Base-by-base conservation (phyloP, 2,888 invertebrate species). In the Xestia c-nigrum region DNA sequence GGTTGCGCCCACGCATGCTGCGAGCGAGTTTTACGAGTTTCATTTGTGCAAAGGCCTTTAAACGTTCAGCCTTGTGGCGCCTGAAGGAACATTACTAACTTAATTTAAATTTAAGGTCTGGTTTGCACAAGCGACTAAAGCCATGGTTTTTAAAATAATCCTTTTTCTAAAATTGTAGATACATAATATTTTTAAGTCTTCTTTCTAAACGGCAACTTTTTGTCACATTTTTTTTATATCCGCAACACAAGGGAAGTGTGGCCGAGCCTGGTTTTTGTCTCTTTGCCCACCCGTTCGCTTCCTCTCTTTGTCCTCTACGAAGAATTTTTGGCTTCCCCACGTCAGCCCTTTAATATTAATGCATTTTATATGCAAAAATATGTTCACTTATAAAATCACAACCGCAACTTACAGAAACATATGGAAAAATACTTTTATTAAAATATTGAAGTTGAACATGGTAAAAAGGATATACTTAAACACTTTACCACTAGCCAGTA, bases 271-370 rank as follows among this genome's bases (percentile, higher is more conserved):
- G 92, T 94, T 94, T 95, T 95, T 94, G 92, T 90, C 86, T 90
- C 86, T 90, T 85, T 89, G 95, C 89, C 94, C 95, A 94, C 94
- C 95, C 93, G 92, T 90, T 90, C 89, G 93, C 93, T 95, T 96
- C 96, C 96, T 96, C 93, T 92, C 95, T 95, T 96, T 96, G 96
- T 95, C 90, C 87, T 88, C 88, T 94, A 93, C 94, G 90, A 91
- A 89, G 94, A 95, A 95, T 91, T 93, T 93, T 93, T 90, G 94
- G 94, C 94, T 95, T 95, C 95, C 90, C 90, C 89, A 85, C 91
- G 72, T 79, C 74, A 93, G 87, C 91, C 92, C 90, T 92, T 91
- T 86, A 91, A 93, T 93, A 91, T 93, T 92, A 90, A 93, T 93
- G 90, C 82, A 79, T 86, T 72, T 68, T 76, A 79, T 89, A 92